Base-by-base conservation (phyloP, 2,113 vertebrate species). In the Cyprinus carpio region DNA sequence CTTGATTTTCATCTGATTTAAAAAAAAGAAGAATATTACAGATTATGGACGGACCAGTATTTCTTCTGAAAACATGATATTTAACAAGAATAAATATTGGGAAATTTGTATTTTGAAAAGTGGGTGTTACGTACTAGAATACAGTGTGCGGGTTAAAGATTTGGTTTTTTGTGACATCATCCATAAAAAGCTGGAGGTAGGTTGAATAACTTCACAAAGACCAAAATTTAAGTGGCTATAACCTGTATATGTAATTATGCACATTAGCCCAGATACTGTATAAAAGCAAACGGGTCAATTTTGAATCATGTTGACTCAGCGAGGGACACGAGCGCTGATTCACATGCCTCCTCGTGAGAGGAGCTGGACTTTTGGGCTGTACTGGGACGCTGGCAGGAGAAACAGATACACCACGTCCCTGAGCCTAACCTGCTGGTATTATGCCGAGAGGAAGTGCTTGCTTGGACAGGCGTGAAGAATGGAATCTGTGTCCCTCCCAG, bases 391-490 rank as follows among this genome's bases (percentile, higher is more conserved):
- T 90, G n/a, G 83, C 51, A 40, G 84, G 74, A 54, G 87, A 87
- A 87, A 87, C 75, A 54, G 1, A 86, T 86, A 84, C 86, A 87
- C 77, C 88, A 87, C 58, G n/a, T n/a, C 76, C 87, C 89, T 40
- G 34, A 84, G 77, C 81, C 95, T 96, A 91, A 96, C 98, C 98
- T 94, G 97, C 97, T 93, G 98, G 96, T 92, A 99, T 98, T 60
- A 99, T 93, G 79, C 98, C 98, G 25, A 99, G 96, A 29, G 97
- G 98, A 85, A 98, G 81, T 0, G 90, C 79, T n/a, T 72, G 96
- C 93, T 93, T 84, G 93, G 79, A 94, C 94, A 71, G 96, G 97
- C 34, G 27, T 90, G 84, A 91, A 90, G 85, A n/a, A 92, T 74
- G 62, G 81, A 87, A 86, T 94, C 92, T 88, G 90, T 86, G 65